Conservation (phyloP, 2,888 invertebrate species). For the Platycheirus rosarum region DNA sequence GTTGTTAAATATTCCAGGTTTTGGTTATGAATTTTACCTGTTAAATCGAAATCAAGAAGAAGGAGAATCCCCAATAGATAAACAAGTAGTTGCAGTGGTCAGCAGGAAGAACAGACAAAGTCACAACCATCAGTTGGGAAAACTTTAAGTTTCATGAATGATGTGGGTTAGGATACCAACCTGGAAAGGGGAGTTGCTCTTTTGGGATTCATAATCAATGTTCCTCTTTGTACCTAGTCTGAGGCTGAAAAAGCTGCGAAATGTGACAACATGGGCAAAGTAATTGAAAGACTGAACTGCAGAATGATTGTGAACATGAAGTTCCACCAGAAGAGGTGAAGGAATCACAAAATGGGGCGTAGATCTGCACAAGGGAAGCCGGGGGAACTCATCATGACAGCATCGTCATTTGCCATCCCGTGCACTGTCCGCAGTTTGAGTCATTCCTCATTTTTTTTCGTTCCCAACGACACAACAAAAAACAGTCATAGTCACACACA, state of each 20-base stretch:
- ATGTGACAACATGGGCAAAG: constrained; percentile 63
- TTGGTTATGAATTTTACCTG: too few relatives aligned
- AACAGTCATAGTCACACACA: neutral
- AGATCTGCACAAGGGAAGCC: constrained; percentile 21
- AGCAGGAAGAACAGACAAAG: too few relatives aligned
- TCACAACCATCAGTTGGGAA: neutral
- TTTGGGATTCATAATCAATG: neutral
- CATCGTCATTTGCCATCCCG: constrained; percentile 24
- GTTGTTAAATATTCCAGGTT: too few relatives aligned
- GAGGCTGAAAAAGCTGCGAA: constrained; percentile 27
- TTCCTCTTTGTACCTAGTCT: neutral
- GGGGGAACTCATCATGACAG: constrained; percentile 15
- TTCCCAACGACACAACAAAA: neutral
- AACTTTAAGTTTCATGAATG: neutral
- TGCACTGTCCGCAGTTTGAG: constrained; percentile 48
- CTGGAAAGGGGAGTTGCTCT: neutral
- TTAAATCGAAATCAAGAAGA: too few relatives aligned
- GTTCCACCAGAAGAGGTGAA: constrained; percentile 16
- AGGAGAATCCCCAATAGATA: too few relatives aligned
- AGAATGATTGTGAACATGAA: constrained; percentile 25
- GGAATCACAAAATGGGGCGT: constrained; percentile 20
- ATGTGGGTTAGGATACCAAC: neutral
- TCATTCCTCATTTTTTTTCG: constrained; percentile 18
- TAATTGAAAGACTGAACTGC: constrained; percentile 50
- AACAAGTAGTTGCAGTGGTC: too few relatives aligned